Evolutionary conservation across 1,140 invertebrate species (phyloP).

Genomic region (Orussus abietinus): DNA sequence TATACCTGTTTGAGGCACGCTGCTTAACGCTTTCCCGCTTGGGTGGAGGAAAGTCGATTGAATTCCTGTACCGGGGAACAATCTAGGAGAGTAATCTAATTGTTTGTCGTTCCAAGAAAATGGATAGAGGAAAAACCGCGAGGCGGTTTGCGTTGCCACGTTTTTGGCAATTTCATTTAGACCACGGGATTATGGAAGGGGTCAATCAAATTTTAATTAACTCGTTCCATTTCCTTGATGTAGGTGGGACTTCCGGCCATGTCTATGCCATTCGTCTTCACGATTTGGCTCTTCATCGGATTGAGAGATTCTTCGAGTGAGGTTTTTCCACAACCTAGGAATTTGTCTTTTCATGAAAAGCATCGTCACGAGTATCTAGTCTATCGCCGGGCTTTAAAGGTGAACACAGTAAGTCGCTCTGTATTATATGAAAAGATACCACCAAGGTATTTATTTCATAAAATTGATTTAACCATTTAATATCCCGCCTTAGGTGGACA

Average conservation of each 20-base stretch:
- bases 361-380: slow-evolving; percentile 30
- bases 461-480: too few relatives aligned
- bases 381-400: neutral
- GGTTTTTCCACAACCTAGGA: slow-evolving; percentile 26
- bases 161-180: neutral
- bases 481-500: too few relatives aligned
- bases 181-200: neutral
- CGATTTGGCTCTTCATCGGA: slow-evolving; percentile 43
- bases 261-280: slow-evolving; percentile 45
- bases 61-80: too few relatives aligned
- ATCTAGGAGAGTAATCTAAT: too few relatives aligned
- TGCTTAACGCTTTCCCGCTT: too few relatives aligned
- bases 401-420: slow-evolving; percentile 2
- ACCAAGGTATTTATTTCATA: neutral
- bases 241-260: slow-evolving; percentile 42
- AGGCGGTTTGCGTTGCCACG: too few relatives aligned
- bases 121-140: too few relatives aligned
- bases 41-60: too few relatives aligned
- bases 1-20: too few relatives aligned
- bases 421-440: neutral
- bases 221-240: too few relatives aligned
- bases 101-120: too few relatives aligned
- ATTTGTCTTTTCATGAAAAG: slow-evolving; percentile 42
- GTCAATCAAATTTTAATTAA: slow-evolving; percentile 11
- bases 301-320: slow-evolving; percentile 27